A percentile compares a stretch with the other conserved stretches of the same genome.
These are phyloP conservation scores for Acanthosepion esculentum DNA, from an alignment of 2,888 invertebrate species.

Conservation along the genomic window DNA sequence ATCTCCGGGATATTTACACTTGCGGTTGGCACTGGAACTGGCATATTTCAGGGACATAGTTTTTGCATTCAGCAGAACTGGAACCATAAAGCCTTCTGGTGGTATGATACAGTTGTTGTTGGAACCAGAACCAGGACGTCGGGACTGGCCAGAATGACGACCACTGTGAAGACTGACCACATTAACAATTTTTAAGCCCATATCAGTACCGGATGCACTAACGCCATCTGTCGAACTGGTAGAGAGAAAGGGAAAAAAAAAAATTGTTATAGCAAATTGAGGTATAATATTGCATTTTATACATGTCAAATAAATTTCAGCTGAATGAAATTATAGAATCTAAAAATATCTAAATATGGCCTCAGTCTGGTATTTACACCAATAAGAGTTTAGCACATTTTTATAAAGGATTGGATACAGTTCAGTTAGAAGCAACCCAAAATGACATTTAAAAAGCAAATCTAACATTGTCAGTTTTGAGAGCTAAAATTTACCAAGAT, in stretches of 20 bases:
- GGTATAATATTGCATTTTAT: no score
- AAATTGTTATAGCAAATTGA: no score
- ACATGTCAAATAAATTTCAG: no score
- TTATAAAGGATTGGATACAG: no score
- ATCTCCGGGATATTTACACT: slow-evolving; percentile 40
- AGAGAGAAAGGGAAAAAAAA: not conserved
- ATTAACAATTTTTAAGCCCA: slow-evolving; percentile 47
- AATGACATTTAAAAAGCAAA: no score
- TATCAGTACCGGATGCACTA: slow-evolving; percentile 40
- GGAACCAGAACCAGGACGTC: slow-evolving; percentile 38
- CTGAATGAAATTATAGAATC: no score
- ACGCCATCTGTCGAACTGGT: slow-evolving; percentile 10
- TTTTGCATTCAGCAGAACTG: slow-evolving; percentile 43
- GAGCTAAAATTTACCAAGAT: no score
- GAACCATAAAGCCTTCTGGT: not conserved
- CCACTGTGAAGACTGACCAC: slow-evolving; percentile 44
- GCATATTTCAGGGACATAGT: slow-evolving; percentile 44
- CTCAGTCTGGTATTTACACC: no score
- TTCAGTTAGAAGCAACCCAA: no score
- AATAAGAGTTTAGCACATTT: no score
- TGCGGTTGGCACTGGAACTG: slow-evolving; percentile 44
- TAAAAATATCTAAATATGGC: no score
- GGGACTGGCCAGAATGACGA: slow-evolving; percentile 39
- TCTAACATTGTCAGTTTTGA: no score
- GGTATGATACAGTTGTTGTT: slow-evolving; percentile 45